Conservation (phyloP, 2,797 vertebrate species). For the Rhincodon typus region DNA sequence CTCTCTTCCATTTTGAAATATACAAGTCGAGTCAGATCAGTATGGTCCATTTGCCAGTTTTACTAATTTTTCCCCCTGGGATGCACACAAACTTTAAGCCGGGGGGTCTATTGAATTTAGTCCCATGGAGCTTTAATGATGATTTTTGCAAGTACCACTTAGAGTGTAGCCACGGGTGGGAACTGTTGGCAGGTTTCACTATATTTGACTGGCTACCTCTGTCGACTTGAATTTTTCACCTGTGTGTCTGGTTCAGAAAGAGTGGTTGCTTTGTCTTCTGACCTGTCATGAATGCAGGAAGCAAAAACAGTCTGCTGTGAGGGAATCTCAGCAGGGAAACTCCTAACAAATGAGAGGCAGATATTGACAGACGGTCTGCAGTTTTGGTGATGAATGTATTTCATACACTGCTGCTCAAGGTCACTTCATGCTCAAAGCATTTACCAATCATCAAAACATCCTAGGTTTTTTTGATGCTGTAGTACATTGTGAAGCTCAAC, state of each 20-base stretch:
- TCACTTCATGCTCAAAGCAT: constrained; percentile 49
- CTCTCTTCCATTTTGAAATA: too few relatives aligned
- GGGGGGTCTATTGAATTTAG: neutral
- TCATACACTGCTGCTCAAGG: constrained; percentile 51
- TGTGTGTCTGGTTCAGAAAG: constrained; percentile 51
- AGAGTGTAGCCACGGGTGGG: neutral
- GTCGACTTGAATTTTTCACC: constrained; percentile 54
- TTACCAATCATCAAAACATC: constrained; percentile 41
- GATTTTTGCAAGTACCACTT: neutral
- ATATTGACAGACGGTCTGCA: constrained; percentile 55
- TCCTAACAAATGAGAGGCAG: constrained; percentile 54
- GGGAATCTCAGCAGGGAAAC: constrained; percentile 56
- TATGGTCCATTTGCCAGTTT: too few relatives aligned
- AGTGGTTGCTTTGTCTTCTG: constrained; percentile 57
- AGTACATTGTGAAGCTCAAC: neutral
- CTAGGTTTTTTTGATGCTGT: constrained; percentile 40
- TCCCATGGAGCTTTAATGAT: neutral
- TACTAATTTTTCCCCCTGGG: too few relatives aligned
- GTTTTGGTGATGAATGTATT: constrained; percentile 56
- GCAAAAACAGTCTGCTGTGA: constrained; percentile 59
- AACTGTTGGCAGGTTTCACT: constrained; percentile 31
- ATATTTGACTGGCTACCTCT: constrained; percentile 55
- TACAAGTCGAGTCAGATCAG: too few relatives aligned
- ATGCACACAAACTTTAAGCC: neutral
- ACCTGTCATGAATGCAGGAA: constrained; percentile 61